Base-by-base conservation (phyloP, 53 echinoderm and acorn worm species). In the Paracentrotus lividus region DNA sequence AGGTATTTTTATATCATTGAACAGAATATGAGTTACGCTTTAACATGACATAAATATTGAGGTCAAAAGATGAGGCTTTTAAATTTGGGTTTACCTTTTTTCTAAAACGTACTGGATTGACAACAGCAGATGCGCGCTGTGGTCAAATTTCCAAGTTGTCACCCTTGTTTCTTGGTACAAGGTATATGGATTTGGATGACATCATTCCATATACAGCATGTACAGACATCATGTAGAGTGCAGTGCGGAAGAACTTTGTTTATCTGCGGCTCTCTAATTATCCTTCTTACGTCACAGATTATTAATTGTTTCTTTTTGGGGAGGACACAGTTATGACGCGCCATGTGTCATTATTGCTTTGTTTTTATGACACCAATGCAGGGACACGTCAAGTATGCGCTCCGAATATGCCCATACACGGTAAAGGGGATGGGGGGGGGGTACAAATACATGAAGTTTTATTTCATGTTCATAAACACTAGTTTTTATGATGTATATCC, bases 341-440 rank as follows among this genome's bases (percentile, higher is more conserved):
- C 34, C 4, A 38, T 69, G 38, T 69, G 69, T 69, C 69, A 33
- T 69, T 69, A 69, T 69, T 69, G 20, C 16, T 69, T 38, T 69
- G 36, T 38, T 69, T 68, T 36, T 36, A 38, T n/a, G n/a, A n/a
- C n/a, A n/a, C n/a, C n/a, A n/a, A n/a, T n/a, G n/a, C n/a, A n/a
- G n/a, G n/a, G n/a, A n/a, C n/a, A n/a, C n/a, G 60, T n/a, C 69
- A 69, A 2, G 36, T 15, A 38, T n/a, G n/a, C n/a, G n/a, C n/a
- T 61, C 29, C 61, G 10, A 27, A 61, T 26, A 58, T 58, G 58
- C 58, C 23, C 16, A 53, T 53, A n/a, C n/a, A n/a, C n/a, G n/a
- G n/a, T n/a, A n/a, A n/a, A n/a, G n/a, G 66, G 66, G 66, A 8
- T 29, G 66, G 65, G 66, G 66, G 66, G 32, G 66, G 66, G 67